Evolutionary conservation across 2,888 invertebrate species (phyloP), one percentile per base, ranked within the genome.

Genomic region (Vandiemenella viatica): DNA sequence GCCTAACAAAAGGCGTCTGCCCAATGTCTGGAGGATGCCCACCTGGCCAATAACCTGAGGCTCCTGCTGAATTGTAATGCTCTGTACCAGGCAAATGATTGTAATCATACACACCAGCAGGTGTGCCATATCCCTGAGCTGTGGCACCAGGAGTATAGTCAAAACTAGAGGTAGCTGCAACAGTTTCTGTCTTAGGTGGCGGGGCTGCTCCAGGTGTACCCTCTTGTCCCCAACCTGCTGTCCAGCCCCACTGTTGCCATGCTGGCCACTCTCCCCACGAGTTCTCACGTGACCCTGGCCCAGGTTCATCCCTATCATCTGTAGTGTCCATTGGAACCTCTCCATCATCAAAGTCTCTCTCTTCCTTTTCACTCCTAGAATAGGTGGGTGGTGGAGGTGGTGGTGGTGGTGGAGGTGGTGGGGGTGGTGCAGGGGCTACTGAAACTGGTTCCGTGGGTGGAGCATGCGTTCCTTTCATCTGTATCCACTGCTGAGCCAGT

Each of bases 401-500:
- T 37, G 77, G 74, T 17, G 76, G 73, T 6, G 75, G 72, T 38
- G 76, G 68, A 32, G 76, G 72, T 32, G 76, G 72, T 32, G 71
- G 71, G 40, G 71, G 67, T 22, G 67, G 58, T 1, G 77, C 72
- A 1, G 77, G 72, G 4, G 79, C 77, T 8, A 78, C 75, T 37
- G 76, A 74, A 17, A 76, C 73, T 6, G 75, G 72, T 38, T 76
- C 68, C 26, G 76, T 72, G 26, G 76, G 72, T 26, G 71, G 71
- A 40, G 71, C 67, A 67, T 17, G 68, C 7, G 82, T 78, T 61
- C 87, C 86, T 63, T 91, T 89, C 90, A 91, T 91, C 64, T 87
- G 87, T 58, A 96, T 95, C 95, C 96, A 95, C 76, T 95, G 93
- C 63, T 95, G 92, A 20, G 95, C 95, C 60, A 96, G 71, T 22